Conservation (phyloP, 2,113 vertebrate genomes). For the Progne subis region DNA sequence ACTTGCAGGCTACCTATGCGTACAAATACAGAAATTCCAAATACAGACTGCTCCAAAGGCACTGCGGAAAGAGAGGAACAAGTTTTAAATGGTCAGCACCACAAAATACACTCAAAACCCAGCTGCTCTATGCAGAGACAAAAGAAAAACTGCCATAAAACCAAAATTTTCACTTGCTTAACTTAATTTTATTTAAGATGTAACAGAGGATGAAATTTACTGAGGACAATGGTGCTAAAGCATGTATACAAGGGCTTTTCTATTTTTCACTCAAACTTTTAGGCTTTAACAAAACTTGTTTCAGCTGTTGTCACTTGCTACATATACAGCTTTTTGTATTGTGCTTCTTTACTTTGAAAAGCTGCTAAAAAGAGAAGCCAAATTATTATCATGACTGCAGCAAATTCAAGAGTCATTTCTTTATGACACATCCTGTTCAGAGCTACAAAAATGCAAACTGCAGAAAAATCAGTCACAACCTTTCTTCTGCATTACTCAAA, state of each 20-base stretch:
- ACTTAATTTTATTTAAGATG: neutral
- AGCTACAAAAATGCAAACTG: slow-evolving; percentile 8
- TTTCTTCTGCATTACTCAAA: neutral
- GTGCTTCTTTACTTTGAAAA: neutral
- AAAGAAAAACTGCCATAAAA: neutral
- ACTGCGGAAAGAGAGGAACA: neutral
- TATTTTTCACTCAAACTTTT: neutral
- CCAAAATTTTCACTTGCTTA: neutral
- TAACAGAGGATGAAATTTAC: neutral
- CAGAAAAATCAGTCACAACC: neutral
- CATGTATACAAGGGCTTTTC: neutral
- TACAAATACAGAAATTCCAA: neutral
- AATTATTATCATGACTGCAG: neutral
- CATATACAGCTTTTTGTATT: neutral
- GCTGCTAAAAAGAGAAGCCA: neutral
- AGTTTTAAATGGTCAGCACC: neutral
- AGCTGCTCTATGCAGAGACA: neutral
- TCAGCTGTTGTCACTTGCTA: neutral
- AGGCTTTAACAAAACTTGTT: neutral
- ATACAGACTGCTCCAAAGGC: neutral
- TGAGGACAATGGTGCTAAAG: neutral
- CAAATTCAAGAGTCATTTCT: slow-evolving; percentile 16
- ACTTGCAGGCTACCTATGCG: neutral
- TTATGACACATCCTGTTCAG: slow-evolving; percentile 13
- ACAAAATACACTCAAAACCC: neutral